A percentile compares a stretch with the other conserved stretches of the same genome.
Evolutionary conservation across 1,140 invertebrate genomes (phyloP).

Genomic region (Solenopsis fugax): DNA sequence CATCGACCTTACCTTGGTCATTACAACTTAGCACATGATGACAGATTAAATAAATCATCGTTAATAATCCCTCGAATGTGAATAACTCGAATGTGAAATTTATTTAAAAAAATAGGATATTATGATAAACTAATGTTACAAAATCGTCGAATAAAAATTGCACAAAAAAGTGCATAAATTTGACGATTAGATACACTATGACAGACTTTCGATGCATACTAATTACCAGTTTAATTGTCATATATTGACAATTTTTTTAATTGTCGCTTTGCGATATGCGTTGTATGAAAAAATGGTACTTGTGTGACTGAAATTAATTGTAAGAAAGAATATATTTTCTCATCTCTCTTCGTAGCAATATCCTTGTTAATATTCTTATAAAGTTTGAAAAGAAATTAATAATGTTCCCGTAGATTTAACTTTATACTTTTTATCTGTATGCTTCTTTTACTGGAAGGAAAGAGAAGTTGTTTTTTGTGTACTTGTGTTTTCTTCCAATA

Average conservation of each 20-base stretch:
- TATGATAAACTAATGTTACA: too few species aligned
- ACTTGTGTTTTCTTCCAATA: not conserved
- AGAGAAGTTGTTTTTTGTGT: not conserved
- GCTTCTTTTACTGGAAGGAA: not conserved
- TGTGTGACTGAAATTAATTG: not conserved
- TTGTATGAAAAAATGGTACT: not conserved
- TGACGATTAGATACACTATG: not conserved
- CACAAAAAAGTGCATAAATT: conserved; percentile 26
- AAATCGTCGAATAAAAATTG: not conserved
- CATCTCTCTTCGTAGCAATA: not conserved
- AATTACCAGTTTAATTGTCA: not conserved
- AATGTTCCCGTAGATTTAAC: conserved; percentile 17
- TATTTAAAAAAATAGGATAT: not conserved
- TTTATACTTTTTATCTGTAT: too few species aligned
- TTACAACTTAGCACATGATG: not conserved
- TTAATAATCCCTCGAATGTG: not conserved
- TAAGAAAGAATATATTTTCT: not conserved
- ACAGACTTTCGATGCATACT: not conserved
- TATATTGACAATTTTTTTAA: not conserved
- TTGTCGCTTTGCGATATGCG: not conserved
- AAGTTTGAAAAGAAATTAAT: conserved; percentile 37
- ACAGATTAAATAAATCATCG: conserved; percentile 17
- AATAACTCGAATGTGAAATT: too few species aligned
- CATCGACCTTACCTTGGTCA: conserved; percentile 3
- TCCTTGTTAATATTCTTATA: conserved; percentile 16